Evolutionary conservation across 2,797 vertebrate genomes (phyloP), one percentile per base, ranked within the genome.

Genomic region (Chelon auratus): DNA sequence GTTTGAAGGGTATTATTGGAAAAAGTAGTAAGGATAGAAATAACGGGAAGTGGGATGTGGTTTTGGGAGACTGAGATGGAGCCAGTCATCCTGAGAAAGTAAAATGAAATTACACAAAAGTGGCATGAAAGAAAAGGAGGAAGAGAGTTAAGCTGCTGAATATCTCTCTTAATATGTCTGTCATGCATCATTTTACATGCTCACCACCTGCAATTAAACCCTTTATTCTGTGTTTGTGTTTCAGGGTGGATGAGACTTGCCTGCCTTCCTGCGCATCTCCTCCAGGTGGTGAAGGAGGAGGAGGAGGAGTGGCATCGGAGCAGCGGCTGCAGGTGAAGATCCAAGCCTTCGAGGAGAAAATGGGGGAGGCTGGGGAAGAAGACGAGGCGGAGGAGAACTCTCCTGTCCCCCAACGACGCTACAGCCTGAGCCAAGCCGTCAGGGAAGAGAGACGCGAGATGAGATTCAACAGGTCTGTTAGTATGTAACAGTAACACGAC

Each of bases 391-490:
- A 5, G 20, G 78, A 18, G 57, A 91, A 81, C 22, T 93, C 93
- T 13, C 91, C 93, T 0, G 81, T 85, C 42, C 95, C 93, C 1
- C 89, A 93, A 74, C 87, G 94, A 56, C 93, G 95, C 78, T 93
- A 96, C 72, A 97, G 96, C 77, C 91, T 96, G 77, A 93, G 91
- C 71, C 96, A 97, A 62, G 79, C 90, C 0, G 89, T 92, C 53
- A 94, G 92, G 75, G 95, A 96, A 58, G 96, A 97, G 72, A 94
- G 92, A 73, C 94, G 92, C 67, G 96, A 95, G 68, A 94, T 95
- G 92, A 93, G 95, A 78, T 97, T 97, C 93, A 97, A 93, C 94
- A 97, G 96, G 97, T 98, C 83, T 22, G 89, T 62, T 11, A 3
- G 36, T 53, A 12, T 54, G 11, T 24, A 50, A 7, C 47, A 9